Base-by-base conservation (phyloP, 2,113 vertebrate species). In the Actinemys pallida region DNA sequence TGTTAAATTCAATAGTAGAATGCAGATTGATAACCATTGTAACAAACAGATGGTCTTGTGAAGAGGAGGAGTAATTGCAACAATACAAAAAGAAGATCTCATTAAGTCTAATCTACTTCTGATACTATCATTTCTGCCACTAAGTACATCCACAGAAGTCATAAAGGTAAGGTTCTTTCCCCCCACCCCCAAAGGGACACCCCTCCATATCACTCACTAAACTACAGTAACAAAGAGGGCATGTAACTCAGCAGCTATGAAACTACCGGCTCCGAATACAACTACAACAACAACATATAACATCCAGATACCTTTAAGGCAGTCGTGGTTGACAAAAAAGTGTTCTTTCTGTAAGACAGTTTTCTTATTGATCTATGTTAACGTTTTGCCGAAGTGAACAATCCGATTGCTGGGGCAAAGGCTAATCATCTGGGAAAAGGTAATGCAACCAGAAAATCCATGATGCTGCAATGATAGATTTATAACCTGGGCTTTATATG, bases 361-460 rank as follows among this genome's bases (percentile, higher is more conserved):
- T 97, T 97, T 97, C 93, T 87, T 97, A 98, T 97, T 94, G 96
- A 97, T 98, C 94, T 91, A 86, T 62, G 93, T 94, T 98, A 97
- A 97, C 95, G 88, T 91, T 96, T 92, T 88, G 87, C 89, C 95
- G 91, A 89, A 97, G 95, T 96, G 96, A 98, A 93, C 96, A 94
- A 93, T 93, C 94, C 95, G 93, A 92, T 97, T 96, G 94, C 93
- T 89, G 76, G 97, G 96, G 96, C 97, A 97, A 96, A 98, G 96
- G 94, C 94, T 97, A 98, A 97, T 95, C 97, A 95, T 95, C 94
- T 96, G 96, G 95, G 96, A 97, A 97, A 94, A 94, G 95, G 96
- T 86, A 94, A 96, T 93, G 96, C 92, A 93, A 93, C 97, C 93
- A 95, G 93, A 94, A 97, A 97, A 97, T 95, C 95, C 93, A 84